These are phyloP conservation scores for Zingel zingel DNA, from an alignment of 2,113 vertebrate species.

Conservation along the genomic window DNA sequence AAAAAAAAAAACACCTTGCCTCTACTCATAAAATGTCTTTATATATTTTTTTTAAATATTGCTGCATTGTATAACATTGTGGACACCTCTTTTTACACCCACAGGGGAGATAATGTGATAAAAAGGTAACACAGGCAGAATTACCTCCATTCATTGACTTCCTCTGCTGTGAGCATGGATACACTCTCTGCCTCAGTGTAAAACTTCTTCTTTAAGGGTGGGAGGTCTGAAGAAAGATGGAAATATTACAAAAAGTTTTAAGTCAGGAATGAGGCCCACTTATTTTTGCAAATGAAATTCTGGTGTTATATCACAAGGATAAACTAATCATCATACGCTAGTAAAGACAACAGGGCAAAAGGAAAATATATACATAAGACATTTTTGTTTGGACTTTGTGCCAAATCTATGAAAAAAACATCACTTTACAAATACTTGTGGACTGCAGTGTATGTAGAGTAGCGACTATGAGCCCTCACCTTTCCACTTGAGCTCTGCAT, in stretches of 20 bases:
- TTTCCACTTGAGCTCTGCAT: conserved; percentile 92
- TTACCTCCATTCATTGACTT: conserved; percentile 91
- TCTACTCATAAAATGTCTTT: neutral
- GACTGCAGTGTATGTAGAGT: neutral
- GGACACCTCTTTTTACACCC: neutral
- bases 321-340: neutral
- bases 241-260: neutral
- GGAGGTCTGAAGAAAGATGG: conserved; percentile 82
- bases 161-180: conserved; percentile 85
- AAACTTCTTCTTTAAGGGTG: conserved; percentile 92
- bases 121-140: neutral
- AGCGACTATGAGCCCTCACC: conserved; percentile 80
- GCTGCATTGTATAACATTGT: neutral
- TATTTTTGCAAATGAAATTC: neutral
- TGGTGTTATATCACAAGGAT: neutral
- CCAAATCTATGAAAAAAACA: too few relatives aligned
- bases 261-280: neutral
- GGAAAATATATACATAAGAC: neutral
- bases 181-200: conserved; percentile 88
- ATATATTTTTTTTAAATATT: too few relatives aligned
- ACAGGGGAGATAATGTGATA: neutral
- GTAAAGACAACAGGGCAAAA: neutral
- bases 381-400: neutral
- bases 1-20: neutral
- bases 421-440: too few relatives aligned